Conservation (phyloP, 2,113 vertebrate species). For the Sylvietta virens region DNA sequence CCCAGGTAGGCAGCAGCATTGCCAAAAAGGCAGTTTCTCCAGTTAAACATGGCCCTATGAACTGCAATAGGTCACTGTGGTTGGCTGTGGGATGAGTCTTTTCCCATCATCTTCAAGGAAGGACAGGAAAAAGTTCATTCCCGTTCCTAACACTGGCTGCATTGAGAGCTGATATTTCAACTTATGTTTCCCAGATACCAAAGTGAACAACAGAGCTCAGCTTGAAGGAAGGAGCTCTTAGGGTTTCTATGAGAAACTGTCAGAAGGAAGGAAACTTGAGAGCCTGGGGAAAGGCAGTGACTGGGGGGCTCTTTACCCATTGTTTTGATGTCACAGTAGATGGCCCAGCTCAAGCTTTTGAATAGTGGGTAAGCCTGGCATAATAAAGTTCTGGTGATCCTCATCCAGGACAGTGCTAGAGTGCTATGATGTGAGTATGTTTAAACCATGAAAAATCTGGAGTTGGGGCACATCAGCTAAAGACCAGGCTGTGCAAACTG, state of each 20-base stretch:
- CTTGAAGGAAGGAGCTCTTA: background rate
- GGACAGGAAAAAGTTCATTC: background rate
- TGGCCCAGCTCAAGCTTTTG: background rate
- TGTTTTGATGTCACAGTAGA: background rate
- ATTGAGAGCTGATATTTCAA: background rate
- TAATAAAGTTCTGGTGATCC: background rate
- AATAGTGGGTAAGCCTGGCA: background rate
- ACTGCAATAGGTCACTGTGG: background rate
- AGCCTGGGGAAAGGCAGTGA: background rate
- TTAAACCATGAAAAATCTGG: background rate
- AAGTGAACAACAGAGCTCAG: background rate
- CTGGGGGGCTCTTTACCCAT: background rate
- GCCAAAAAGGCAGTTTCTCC: background rate
- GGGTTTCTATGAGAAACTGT: background rate
- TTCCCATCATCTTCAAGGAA: background rate
- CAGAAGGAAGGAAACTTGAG: background rate
- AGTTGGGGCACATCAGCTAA: background rate
- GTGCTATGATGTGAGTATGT: background rate
- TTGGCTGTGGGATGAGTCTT: background rate
- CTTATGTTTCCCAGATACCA: background rate
- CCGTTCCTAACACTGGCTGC: fast-evolving
- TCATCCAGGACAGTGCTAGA: background rate
- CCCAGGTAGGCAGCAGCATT: background rate
- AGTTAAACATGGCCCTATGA: background rate
- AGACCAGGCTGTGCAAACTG: background rate